These are phyloP conservation scores for Vandiemenella viatica DNA, from an alignment of 2,888 invertebrate species.

Conservation along the genomic window DNA sequence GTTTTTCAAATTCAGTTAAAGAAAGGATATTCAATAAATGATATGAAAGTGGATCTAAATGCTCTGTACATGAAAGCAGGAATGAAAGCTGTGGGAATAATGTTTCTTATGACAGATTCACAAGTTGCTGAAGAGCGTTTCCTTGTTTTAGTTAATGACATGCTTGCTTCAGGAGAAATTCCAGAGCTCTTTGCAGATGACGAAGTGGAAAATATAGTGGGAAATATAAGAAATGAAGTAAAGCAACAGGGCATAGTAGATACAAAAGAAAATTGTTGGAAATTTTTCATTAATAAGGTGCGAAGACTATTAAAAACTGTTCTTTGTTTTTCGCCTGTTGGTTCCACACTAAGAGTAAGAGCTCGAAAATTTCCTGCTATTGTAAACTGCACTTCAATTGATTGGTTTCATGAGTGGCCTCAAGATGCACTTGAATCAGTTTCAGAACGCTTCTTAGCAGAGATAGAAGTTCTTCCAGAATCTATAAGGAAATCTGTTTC, in stretches of 20 bases:
- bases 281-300: conserved; percentile 80
- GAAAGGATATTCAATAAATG: conserved; percentile 62
- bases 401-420: conserved; percentile 98
- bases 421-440: conserved; percentile 80
- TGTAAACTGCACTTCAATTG: conserved; percentile 81
- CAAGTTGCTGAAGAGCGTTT: conserved; percentile 84
- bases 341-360: conserved; percentile 72
- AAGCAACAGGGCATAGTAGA: conserved; percentile 71
- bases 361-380: conserved; percentile 88
- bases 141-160: conserved; percentile 81
- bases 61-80: conserved; percentile 72
- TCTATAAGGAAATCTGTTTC: conserved; percentile 45
- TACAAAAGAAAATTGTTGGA: conserved; percentile 84
- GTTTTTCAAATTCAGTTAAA: conserved; percentile 83
- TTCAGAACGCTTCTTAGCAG: conserved; percentile 63
- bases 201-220: conserved; percentile 74
- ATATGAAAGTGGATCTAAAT: conserved; percentile 38
- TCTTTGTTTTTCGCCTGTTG: conserved; percentile 89
- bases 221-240: conserved; percentile 58
- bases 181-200: conserved; percentile 82
- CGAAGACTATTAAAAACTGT: conserved; percentile 48
- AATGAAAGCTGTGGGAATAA: conserved; percentile 65
- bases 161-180: conserved; percentile 87
- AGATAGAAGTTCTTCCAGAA: conserved; percentile 52
- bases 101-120: conserved; percentile 87